Conservation (phyloP, 2,797 vertebrate genomes). For the Notamacropus eugenii region DNA sequence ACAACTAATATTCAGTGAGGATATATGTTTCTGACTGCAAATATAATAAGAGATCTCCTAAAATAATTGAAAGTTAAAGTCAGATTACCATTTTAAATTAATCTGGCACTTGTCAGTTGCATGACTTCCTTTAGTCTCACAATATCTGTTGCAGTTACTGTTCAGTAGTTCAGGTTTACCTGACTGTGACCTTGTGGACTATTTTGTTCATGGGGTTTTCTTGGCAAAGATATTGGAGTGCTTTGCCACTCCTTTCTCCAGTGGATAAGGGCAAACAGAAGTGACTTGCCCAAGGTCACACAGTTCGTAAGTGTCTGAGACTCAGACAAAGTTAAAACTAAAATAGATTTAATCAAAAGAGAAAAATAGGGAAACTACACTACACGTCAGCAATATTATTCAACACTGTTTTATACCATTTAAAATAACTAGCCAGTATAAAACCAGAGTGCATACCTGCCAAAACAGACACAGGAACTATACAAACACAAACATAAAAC, state of each 20-base stretch:
- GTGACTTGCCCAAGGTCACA: background rate
- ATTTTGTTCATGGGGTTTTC: background rate
- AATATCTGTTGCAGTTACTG: background rate
- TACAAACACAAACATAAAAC: too few species aligned
- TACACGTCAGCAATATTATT: too few species aligned
- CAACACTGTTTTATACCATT: too few species aligned
- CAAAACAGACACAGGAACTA: too few species aligned
- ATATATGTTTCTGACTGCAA: background rate
- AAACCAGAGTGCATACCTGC: too few species aligned
- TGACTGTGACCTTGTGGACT: background rate
- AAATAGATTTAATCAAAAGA: too few species aligned
- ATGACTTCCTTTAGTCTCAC: constrained; percentile 1
- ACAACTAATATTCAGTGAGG: background rate
- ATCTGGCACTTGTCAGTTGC: background rate
- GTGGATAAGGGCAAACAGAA: background rate
- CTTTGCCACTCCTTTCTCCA: constrained; percentile 8
- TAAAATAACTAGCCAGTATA: too few species aligned
- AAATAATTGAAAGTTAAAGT: constrained; percentile 28
- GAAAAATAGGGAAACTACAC: too few species aligned
- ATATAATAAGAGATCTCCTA: constrained; percentile 25
- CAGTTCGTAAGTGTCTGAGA: background rate
- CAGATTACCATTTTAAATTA: constrained; percentile 6
- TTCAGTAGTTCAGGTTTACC: background rate
- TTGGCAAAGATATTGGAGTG: background rate
- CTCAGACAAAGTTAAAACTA: too few species aligned